phyloP scores from a whole-genome alignment of 2,113 vertebrate genomes.

The Pungitius pungitius region DNA sequence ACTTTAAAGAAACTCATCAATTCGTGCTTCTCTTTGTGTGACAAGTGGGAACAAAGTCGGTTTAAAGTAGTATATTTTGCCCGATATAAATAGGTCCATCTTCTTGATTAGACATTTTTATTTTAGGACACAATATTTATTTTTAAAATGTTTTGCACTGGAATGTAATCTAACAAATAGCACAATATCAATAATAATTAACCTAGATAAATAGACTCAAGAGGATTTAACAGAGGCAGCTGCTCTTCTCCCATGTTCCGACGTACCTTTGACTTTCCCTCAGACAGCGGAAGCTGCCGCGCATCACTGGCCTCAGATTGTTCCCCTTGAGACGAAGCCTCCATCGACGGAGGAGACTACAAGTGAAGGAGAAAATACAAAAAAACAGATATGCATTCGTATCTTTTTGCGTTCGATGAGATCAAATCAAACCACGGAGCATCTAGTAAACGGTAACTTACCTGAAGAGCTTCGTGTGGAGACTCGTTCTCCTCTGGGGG shows the following conservation, averaged over 20 bases:
- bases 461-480: constrained; percentile 7
- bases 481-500: constrained; percentile 31
- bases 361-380: not conserved
- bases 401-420: not conserved
- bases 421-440: not conserved
- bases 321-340: not conserved
- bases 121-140: no score
- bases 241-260: not conserved
- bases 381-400: not conserved
- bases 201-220: no score
- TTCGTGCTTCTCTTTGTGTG: no score
- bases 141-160: no score
- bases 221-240: no score
- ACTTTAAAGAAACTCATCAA: no score
- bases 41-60: not conserved
- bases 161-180: no score
- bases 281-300: not conserved
- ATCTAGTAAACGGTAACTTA: not conserved
- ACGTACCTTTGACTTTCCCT: constrained; percentile 3
- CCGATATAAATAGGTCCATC: no score
- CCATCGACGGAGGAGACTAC: not conserved
- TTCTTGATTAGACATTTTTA: no score
- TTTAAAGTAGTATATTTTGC: not conserved
- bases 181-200: no score
- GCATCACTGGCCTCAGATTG: not conserved